Evolutionary conservation across 2,888 invertebrate species (phyloP).

Genomic region (Poecilobothrus nobilitatus): DNA sequence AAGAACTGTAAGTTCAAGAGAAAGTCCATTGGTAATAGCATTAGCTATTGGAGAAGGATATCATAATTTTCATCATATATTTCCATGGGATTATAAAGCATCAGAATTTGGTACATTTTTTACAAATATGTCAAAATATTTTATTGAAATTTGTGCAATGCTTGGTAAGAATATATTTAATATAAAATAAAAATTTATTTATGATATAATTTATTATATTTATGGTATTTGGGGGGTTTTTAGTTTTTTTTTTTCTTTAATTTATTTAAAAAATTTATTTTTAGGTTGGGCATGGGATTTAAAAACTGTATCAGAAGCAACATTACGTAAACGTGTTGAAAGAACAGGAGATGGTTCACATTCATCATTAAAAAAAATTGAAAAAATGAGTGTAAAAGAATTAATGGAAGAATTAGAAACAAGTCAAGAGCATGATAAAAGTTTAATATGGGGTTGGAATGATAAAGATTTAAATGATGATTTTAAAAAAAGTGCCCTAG

Average conservation of each 20-base stretch:
- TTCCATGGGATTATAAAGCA: constrained; percentile 75
- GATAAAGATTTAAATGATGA: constrained; percentile 65
- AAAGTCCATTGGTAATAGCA: constrained; percentile 57
- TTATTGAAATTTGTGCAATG: constrained; percentile 60
- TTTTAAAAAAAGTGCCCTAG: constrained; percentile 50
- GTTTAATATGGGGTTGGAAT: constrained; percentile 73
- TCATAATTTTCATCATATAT: constrained; percentile 85
- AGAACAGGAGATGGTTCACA: constrained; percentile 68
- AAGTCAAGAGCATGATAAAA: constrained; percentile 43
- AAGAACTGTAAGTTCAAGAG: constrained; percentile 59
- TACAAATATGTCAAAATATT: constrained; percentile 54
- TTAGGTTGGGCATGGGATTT: constrained; percentile 79
- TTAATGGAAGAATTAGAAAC: constrained; percentile 30
- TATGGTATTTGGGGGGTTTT: not conserved
- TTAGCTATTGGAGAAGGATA: constrained; percentile 70
- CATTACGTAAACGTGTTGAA: constrained; percentile 58
- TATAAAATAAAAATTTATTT: not conserved
- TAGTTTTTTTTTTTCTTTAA: not conserved
- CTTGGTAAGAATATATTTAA: constrained; percentile 48
- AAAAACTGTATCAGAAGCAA: constrained; percentile 64
- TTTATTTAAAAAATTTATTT: constrained; percentile 7
- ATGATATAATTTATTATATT: not conserved
- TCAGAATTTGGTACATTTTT: constrained; percentile 60
- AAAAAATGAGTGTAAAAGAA: constrained; percentile 30
- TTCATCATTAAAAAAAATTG: constrained; percentile 24